Base-by-base conservation (phyloP, 1,140 invertebrate genomes). In the Neocloeon triangulifer region DNA sequence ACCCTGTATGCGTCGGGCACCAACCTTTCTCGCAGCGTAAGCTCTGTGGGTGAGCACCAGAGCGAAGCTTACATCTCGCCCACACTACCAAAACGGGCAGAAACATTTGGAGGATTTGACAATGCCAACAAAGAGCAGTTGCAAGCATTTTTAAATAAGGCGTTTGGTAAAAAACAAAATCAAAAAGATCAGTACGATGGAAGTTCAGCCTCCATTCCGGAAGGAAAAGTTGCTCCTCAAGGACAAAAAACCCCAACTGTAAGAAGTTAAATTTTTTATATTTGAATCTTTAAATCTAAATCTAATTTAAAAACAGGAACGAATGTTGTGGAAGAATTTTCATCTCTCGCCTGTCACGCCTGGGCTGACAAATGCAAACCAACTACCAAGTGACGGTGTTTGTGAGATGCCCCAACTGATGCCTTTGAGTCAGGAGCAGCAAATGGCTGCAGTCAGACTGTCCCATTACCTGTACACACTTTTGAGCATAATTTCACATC, bases 51-150 rank as follows among this genome's bases (percentile, higher is more conserved):
- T 12, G 86, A 92, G 52, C 69, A 80, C 35, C 76, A 86, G 36
- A 85, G 76, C 43, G 69, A 72, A 6, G 66, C 71, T 6, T 85
- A 80, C 46, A 64, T 75, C 23, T 75, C 76, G 13, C 73, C 81
- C 6, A 73, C 78, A 13, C 51, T 92, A 34, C 85, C 88, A 4
- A 75, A 85, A 43, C 59, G 86, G 19, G 85, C 88, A 1, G 86
- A 92, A 56, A 92, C 88, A 1, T 94, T 92, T 56, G 82, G 82
- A 7, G 88, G 86, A 2, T 92, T 92, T 47, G 86, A 92, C 53
- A 71, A 73, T 37, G 58, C 59, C 16, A 60, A 44, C 18, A 42
- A 43, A 33, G 37, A 43, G 13, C 38, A 39, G 19, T n/a, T 22
- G 14, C 33, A 31, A 23, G 27, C 29, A 5, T 19, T 35, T 17